Evolutionary conservation across 2,888 invertebrate genomes (phyloP), one percentile per base, ranked within the genome.

Genomic region (Drosophila helvetica): DNA sequence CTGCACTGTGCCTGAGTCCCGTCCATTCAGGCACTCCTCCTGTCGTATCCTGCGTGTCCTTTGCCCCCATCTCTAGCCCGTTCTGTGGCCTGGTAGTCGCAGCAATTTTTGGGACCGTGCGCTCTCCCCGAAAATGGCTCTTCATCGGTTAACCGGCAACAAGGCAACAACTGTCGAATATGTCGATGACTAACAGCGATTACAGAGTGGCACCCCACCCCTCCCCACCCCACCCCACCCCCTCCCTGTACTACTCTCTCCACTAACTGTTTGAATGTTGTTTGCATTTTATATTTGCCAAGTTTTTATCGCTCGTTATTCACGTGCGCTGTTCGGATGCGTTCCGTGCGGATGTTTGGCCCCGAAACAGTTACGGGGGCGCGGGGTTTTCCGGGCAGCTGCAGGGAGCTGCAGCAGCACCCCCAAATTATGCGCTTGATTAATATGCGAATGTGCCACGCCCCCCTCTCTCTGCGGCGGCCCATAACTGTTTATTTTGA

Each of bases 251-350:
- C 18, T 72, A 60, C 6, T 6, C 42, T 1, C 25, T 38, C 19
- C n/a, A 25, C 18, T 72, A 60, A 48, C 60, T 58, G 74, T 75
- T 64, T 73, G 63, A 80, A 72, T 78, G 80, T 84, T 86, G 82
- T 86, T 82, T 86, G 85, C 85, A 74, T 85, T 81, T 85, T 82
- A 79, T 83, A 81, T 83, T 83, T 83, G 79, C 81, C 87, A 83
- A 84, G 79, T 81, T 85, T 87, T 84, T 87, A 87, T 87, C 82
- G 85, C 78, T 84, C 74, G 83, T 78, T 84, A 75, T 84, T 79
- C 79, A 68, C 82, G 79, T 78, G n/a, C n/a, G n/a, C n/a, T 57
- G 75, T 53, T 50, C 46, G 58, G 38, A 15, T 15, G 5, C 12
- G 33, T 15, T 15, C 12, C 12, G 33, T 15, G 15, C 33, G 12